Evolutionary conservation across 2,888 invertebrate species (phyloP).

Genomic region (Sarcophaga subvicina): DNA sequence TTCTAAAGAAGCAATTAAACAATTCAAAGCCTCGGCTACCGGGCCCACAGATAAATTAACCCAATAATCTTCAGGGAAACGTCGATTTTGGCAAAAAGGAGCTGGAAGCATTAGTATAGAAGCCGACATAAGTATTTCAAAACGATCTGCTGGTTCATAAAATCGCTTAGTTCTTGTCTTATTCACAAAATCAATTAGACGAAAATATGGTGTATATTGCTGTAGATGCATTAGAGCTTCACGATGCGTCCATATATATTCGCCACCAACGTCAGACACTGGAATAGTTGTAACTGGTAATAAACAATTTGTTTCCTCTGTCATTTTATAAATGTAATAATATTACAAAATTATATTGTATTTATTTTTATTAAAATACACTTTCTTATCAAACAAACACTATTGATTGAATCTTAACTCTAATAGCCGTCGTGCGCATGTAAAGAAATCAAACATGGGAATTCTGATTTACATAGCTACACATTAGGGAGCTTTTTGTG

Average conservation of each 20-base stretch:
- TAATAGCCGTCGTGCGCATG: too few relatives aligned
- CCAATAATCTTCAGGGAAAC: constrained; percentile 79
- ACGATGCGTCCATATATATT: constrained; percentile 77
- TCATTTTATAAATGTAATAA: constrained; percentile 21
- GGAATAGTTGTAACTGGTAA: constrained; percentile 45
- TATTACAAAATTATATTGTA: too few relatives aligned
- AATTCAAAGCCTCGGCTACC: constrained; percentile 75
- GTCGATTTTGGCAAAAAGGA: constrained; percentile 78
- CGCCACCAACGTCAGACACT: constrained; percentile 52
- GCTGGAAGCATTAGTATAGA: constrained; percentile 77
- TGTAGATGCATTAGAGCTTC: constrained; percentile 78
- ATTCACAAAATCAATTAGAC: constrained; percentile 78
- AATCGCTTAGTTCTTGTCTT: constrained; percentile 79
- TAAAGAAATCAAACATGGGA: too few relatives aligned
- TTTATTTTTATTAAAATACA: too few relatives aligned
- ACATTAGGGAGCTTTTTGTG: too few relatives aligned
- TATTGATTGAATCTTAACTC: too few relatives aligned
- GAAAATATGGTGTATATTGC: constrained; percentile 77
- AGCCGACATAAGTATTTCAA: constrained; percentile 77
- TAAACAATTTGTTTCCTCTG: constrained; percentile 60
- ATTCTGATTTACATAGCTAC: too few relatives aligned
- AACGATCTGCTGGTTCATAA: constrained; percentile 78
- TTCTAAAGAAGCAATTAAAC: constrained; percentile 76
- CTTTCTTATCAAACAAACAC: too few relatives aligned
- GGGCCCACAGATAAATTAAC: constrained; percentile 78